These are phyloP conservation scores for Amphipoea lucens DNA, from an alignment of 2,888 invertebrate genomes.

Conservation along the genomic window DNA sequence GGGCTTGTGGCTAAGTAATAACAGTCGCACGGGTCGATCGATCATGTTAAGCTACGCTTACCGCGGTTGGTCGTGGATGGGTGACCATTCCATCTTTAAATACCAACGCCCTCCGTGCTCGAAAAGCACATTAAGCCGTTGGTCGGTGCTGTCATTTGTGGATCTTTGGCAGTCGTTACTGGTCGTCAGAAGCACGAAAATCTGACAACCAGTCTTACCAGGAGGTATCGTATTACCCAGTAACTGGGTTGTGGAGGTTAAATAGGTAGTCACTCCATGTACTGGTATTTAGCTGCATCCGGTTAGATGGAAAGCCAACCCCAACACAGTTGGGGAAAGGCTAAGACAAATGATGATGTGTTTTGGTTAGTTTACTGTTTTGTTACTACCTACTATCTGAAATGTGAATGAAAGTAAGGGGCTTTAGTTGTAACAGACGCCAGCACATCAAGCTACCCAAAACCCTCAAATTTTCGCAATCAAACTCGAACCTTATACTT, in stretches of 20 bases:
- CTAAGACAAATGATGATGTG: not conserved
- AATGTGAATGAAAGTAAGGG: too few species aligned
- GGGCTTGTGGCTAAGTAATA: not conserved
- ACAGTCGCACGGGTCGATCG: not conserved
- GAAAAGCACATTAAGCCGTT: not conserved
- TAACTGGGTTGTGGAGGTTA: too few species aligned
- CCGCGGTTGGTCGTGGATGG: not conserved
- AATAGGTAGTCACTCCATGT: too few species aligned
- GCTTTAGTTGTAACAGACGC: not conserved
- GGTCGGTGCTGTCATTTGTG: not conserved
- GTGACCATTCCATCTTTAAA: not conserved
- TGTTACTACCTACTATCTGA: not conserved
- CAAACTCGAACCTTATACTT: too few species aligned
- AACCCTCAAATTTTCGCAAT: too few species aligned
- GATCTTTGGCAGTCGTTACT: not conserved
- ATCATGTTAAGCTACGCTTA: not conserved
- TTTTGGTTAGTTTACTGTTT: constrained; percentile 6
- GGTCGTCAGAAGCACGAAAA: too few species aligned
- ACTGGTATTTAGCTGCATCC: too few species aligned
- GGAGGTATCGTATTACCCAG: too few species aligned
- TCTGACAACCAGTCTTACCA: too few species aligned
- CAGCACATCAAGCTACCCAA: too few species aligned
- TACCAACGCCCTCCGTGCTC: not conserved
- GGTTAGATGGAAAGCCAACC: not conserved
- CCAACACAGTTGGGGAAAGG: not conserved